Conservation (phyloP, 2,797 vertebrate species). For the Oryzias sinensis region DNA sequence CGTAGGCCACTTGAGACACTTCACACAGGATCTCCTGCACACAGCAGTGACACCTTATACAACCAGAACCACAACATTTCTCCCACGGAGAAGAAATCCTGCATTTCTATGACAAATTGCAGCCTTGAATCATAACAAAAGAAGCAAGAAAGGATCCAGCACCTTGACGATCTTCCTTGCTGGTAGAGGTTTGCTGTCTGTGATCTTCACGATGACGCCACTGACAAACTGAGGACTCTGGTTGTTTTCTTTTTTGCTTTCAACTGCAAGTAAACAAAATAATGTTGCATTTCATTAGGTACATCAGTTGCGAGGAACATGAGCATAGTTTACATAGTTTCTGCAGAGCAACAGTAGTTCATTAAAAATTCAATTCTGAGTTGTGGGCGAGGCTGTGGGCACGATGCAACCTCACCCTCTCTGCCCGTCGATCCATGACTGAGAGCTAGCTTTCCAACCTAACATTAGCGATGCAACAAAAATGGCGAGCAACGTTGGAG, state of each 20-base stretch:
- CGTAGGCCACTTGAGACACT: slow-evolving; percentile 85
- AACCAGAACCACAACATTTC: too few species aligned
- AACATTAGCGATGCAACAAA: too few species aligned
- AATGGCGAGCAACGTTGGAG: too few species aligned
- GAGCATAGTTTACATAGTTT: background rate
- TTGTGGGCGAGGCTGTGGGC: too few species aligned
- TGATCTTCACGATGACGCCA: slow-evolving; percentile 94
- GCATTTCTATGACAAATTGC: too few species aligned
- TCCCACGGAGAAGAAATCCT: too few species aligned
- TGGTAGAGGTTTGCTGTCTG: slow-evolving; percentile 84
- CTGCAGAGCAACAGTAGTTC: too few species aligned
- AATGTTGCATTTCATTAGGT: background rate
- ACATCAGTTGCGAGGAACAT: background rate
- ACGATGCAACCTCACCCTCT: too few species aligned
- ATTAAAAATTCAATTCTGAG: too few species aligned
- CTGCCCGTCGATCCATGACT: too few species aligned
- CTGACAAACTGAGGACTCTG: slow-evolving; percentile 87
- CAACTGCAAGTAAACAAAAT: slow-evolving; percentile 18
- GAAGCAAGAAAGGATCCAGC: slow-evolving; percentile 16
- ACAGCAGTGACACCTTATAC: background rate
- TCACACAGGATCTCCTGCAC: slow-evolving; percentile 83
- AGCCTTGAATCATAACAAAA: too few species aligned
- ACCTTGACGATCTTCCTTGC: slow-evolving; percentile 89
- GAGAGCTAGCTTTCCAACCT: too few species aligned
- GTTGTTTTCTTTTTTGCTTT: slow-evolving; percentile 67